Conservation (phyloP, 2,888 invertebrate genomes). For the Amblyjoppa proteus region DNA sequence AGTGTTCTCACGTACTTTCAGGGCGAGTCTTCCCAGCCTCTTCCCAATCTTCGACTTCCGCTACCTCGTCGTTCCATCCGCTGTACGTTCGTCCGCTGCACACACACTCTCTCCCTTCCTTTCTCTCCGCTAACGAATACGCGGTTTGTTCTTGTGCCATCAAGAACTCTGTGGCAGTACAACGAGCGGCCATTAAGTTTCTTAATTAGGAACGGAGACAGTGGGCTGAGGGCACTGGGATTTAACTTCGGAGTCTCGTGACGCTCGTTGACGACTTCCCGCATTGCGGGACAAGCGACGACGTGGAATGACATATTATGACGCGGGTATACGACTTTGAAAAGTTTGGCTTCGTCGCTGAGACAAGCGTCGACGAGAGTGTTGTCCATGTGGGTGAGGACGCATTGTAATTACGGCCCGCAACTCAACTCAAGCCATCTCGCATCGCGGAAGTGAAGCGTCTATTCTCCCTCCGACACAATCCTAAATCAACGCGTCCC, state of each 20-base stretch:
- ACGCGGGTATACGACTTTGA: conserved; percentile 14
- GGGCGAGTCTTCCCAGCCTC: conserved; percentile 11
- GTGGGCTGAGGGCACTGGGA: conserved; percentile 48
- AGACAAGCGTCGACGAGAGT: conserved; percentile 34
- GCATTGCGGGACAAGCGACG: conserved; percentile 46
- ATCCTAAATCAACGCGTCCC: neutral
- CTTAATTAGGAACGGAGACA: conserved; percentile 61
- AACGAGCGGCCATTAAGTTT: conserved; percentile 50
- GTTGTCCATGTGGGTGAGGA: conserved; percentile 44
- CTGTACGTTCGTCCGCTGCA: neutral
- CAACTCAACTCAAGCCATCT: neutral
- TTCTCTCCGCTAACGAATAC: conserved; percentile 48
- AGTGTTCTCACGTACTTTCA: neutral
- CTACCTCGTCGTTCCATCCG: conserved; percentile 17
- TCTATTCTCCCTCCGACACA: neutral
- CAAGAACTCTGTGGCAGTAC: conserved; percentile 19
- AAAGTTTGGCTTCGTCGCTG: conserved; percentile 27
- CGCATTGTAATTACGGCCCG: conserved; percentile 21
- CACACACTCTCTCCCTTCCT: neutral
- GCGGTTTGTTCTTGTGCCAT: conserved; percentile 43
- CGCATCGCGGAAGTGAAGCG: conserved; percentile 43
- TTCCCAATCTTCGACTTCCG: conserved; percentile 48
- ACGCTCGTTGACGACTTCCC: conserved; percentile 51
- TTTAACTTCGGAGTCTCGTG: conserved; percentile 30
- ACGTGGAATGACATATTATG: conserved; percentile 56